Percentiles rank a stretch among this genome's conserved stretches.
Evolutionary conservation across 2,797 vertebrate species (phyloP).

Genomic region (Enteromius paludinosus): DNA sequence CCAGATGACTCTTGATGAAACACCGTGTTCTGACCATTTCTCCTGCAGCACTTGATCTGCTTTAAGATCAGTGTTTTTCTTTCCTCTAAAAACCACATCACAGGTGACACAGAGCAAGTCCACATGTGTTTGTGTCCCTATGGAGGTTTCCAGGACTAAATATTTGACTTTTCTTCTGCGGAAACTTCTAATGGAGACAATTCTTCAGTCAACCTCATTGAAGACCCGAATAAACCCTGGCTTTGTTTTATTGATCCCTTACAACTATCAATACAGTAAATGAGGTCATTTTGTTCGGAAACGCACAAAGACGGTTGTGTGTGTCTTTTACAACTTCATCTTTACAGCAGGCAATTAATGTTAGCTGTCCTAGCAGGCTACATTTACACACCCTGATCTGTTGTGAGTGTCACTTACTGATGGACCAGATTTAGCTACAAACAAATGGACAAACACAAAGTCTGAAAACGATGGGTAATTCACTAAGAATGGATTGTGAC

Average conservation of each 20-base stretch:
- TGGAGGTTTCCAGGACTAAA: slow-evolving; percentile 70
- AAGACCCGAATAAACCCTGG: slow-evolving; percentile 75
- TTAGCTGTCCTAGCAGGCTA: slow-evolving; percentile 70
- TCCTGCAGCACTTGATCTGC: not conserved
- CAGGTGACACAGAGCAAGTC: not conserved
- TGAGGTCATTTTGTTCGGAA: slow-evolving; percentile 78
- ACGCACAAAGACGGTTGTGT: slow-evolving; percentile 73
- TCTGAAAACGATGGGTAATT: slow-evolving; percentile 3
- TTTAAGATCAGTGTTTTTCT: not conserved
- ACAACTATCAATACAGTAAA: slow-evolving; percentile 76
- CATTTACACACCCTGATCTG: slow-evolving; percentile 50
- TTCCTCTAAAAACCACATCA: slow-evolving; percentile 30
- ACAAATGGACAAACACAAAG: slow-evolving; percentile 7
- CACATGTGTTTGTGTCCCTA: slow-evolving; percentile 18
- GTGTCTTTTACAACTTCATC: slow-evolving; percentile 79
- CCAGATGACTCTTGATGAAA: slow-evolving; percentile 11
- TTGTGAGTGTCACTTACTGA: slow-evolving; percentile 23
- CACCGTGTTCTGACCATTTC: not conserved
- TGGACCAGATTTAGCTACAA: slow-evolving; percentile 26
- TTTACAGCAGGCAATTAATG: slow-evolving; percentile 74
- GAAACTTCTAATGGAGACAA: slow-evolving; percentile 76
- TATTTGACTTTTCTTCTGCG: slow-evolving; percentile 76
- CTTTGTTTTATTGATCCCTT: slow-evolving; percentile 75
- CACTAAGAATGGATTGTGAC: slow-evolving; percentile 9
- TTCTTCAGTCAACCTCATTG: slow-evolving; percentile 74